Evolutionary conservation across 2,888 invertebrate species (phyloP), one percentile per base, ranked within the genome.

Genomic region (Lordiphosa fenestrarum): DNA sequence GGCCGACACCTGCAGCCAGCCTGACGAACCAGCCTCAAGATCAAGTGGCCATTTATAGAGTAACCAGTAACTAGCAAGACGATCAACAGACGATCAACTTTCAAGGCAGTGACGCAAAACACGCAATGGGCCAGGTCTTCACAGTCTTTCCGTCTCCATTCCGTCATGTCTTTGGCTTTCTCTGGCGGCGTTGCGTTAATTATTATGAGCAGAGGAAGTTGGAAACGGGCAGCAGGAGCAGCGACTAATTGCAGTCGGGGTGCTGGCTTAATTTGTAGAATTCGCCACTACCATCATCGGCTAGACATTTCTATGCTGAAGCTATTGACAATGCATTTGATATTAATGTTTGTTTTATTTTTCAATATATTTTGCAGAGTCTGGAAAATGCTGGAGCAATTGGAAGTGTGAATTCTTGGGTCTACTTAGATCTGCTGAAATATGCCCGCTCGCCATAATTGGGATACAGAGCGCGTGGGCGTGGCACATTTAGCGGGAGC

Each of bases 401-500:
- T 48, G 53, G 13, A 39, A 53, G 13, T 55, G 37, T 75, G 53
- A 71, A 47, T 25, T 46, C 3, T 3, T 30, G 25, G n/a, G 38
- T 39, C 19, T 5, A 30, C 9, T 15, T 44, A 13, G 15, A 7
- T 47, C 35, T 33, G 33, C 35, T 2, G n/a, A 36, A 58, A 30
- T 37, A 63, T 88, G 87, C 87, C 87, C 63, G 86, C 87, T 61
- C 86, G 88, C 52, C 89, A 89, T 63, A 89, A 88, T 60, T 90
- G 89, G 89, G 90, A 89, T 80, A 86, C 88, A 33, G 90, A 89
- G 72, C 88, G 88, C 60, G 80, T 89, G 66, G 91, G 91, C 71
- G 91, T 91, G 57, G 92, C 92, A 81, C 92, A 92, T 86, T 90
- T 92, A 73, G 91, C 91, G 42, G 92, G 92, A 63, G 92, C 93